These are phyloP conservation scores for Zenarchopterus dispar DNA, from an alignment of 2,797 vertebrate genomes.

Conservation along the genomic window DNA sequence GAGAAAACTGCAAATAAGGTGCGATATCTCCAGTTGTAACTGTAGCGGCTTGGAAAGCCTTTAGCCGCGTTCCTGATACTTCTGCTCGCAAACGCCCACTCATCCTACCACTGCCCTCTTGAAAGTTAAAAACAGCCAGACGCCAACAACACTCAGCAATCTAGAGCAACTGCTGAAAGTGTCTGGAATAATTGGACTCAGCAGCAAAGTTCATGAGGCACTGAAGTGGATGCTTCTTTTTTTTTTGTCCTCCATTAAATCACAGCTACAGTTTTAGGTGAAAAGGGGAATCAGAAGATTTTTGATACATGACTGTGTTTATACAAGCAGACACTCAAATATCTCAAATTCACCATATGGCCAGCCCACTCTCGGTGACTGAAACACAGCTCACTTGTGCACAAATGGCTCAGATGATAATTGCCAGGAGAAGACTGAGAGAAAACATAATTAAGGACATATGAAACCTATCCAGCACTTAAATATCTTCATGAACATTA, in stretches of 20 bases:
- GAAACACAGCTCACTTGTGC: slow-evolving; percentile 14
- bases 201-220: slow-evolving; percentile 37
- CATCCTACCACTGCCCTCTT: slow-evolving; percentile 10
- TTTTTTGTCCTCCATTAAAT: slow-evolving; percentile 21
- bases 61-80: slow-evolving; percentile 9
- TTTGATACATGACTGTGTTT: slow-evolving; percentile 21
- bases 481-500: slow-evolving; percentile 43
- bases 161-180: slow-evolving; percentile 32
- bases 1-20: slow-evolving; percentile 35
- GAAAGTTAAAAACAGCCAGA: slow-evolving; percentile 45
- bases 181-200: slow-evolving; percentile 54
- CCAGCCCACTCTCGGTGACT: slow-evolving; percentile 9
- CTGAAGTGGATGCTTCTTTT: slow-evolving; percentile 35
- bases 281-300: no score
- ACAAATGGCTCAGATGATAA: no score
- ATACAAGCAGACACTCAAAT: slow-evolving; percentile 30
- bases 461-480: slow-evolving; percentile 17
- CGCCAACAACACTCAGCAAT: slow-evolving; percentile 35
- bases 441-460: slow-evolving; percentile 35
- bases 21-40: slow-evolving; percentile 25
- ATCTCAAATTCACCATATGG: slow-evolving; percentile 36
- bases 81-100: slow-evolving; percentile 31
- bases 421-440: slow-evolving; percentile 3
- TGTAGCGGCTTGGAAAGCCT: slow-evolving; percentile 9
- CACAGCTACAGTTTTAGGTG: no score